Evolutionary conservation across 1,140 invertebrate genomes (phyloP), one percentile per base, ranked within the genome.

Genomic region (Aporrectodea caliginosa): DNA sequence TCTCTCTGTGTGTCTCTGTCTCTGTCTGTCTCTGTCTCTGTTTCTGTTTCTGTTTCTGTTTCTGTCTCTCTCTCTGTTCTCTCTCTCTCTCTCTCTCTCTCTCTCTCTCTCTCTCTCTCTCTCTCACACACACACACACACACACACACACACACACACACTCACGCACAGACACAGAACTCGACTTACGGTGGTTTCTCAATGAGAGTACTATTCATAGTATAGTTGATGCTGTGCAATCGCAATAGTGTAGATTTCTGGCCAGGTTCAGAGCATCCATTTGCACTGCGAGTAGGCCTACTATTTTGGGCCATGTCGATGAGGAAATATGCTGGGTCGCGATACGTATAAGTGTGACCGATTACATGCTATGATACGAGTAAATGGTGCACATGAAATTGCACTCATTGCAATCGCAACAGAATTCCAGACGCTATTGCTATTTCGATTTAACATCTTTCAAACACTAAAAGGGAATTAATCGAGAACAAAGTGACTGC

Each of bases 131-230:
- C 43, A 78, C 35, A 69, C 33, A 74, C 27, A 78, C 35, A 35
- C 75, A 77, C 75, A 34, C 75, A 35, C 33, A 77, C 75, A 77
- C 75, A 77, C 35, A n/a, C 75, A 77, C 75, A 58, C 75, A 77
- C 75, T 14, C 22, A n/a, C 74, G 33, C 74, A 73, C 29, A 73
- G n/a, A n/a, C n/a, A 58, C 43, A 58, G 43, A 58, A 22, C 43
- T 58, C 22, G 6, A 22, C 6, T 22, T 12, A 58, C 43, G 6
- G 43, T 12, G 22, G 22, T 12, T 58, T 58, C 6, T 58, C 22
- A 58, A 12, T 22, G 22, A 12, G 6, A 58, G 6, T 58, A 58
- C 22, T 58, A 58, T 58, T 58, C 6, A 12, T 58, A 58, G 6
- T 58, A 58, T 58, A 12, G 22, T 58, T 58, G 22, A 12, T 58